These are phyloP conservation scores for Philypnodon macrostomus DNA, from an alignment of 2,797 vertebrate species.

Conservation along the genomic window DNA sequence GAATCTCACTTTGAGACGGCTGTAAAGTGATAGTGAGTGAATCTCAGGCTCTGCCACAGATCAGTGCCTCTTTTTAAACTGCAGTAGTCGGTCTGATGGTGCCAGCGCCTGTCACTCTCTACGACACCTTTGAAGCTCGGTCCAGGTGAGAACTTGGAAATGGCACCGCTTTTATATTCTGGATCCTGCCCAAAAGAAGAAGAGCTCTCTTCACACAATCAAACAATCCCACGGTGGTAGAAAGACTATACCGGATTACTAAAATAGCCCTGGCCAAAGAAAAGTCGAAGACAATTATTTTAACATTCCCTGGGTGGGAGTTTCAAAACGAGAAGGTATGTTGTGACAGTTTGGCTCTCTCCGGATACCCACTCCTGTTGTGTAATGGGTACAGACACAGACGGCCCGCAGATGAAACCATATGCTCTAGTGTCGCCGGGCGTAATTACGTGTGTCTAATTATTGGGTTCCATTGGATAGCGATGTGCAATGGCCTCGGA, in stretches of 20 bases:
- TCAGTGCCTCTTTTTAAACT: conserved; percentile 24
- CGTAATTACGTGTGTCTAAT: conserved; percentile 57
- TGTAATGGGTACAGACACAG: conserved; percentile 47
- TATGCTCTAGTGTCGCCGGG: conserved; percentile 41
- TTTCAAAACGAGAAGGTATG: no score
- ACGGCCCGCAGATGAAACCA: conserved; percentile 54
- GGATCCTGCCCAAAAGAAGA: conserved; percentile 47
- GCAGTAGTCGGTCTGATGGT: conserved; percentile 34
- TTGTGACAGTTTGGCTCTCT: conserved; percentile 10
- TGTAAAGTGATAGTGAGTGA: neutral
- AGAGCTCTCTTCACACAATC: conserved; percentile 52
- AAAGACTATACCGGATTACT: conserved; percentile 41
- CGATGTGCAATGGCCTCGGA: conserved; percentile 27
- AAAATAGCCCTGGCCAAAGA: conserved; percentile 37
- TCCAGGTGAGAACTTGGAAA: conserved; percentile 67
- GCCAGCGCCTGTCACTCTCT: conserved; percentile 56
- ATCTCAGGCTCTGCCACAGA: conserved; percentile 15
- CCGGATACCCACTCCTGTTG: conserved; percentile 28
- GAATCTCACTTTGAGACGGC: no score
- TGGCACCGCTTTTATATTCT: conserved; percentile 50
- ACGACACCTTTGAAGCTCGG: conserved; percentile 64
- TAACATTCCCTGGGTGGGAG: neutral
- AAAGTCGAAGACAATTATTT: conserved; percentile 40
- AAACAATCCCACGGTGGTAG: conserved; percentile 57
- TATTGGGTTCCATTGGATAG: conserved; percentile 37